Conservation (phyloP, 2,113 vertebrate species). For the Ploceus nigricollis region DNA sequence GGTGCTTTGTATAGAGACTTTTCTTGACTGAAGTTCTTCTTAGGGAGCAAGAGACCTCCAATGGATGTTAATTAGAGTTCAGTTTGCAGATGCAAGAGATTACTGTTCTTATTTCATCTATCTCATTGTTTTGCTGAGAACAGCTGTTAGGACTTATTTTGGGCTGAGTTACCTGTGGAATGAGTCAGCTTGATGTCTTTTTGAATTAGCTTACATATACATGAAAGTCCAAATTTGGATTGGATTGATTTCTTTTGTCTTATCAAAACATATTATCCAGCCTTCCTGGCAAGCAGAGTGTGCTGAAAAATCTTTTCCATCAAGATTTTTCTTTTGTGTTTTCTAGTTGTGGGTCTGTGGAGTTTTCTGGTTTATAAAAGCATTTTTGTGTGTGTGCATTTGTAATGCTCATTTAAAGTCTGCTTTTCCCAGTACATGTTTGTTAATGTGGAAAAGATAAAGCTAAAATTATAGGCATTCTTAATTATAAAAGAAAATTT, state of each 20-base stretch:
- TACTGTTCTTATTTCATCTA: conserved; percentile 41
- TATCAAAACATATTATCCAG: conserved; percentile 19
- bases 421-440: not conserved
- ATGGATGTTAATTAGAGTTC: conserved; percentile 63
- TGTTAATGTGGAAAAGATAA: not conserved
- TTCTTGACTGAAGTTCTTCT: conserved; percentile 46
- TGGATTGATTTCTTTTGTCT: conserved; percentile 13
- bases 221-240: not conserved
- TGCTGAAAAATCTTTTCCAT: conserved; percentile 8
- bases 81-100: conserved; percentile 32
- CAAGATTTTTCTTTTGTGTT: not conserved
- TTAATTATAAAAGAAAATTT: not conserved
- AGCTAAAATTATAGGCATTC: not conserved
- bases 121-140: conserved; percentile 43
- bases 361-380: not conserved
- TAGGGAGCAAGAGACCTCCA: conserved; percentile 46
- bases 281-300: not conserved
- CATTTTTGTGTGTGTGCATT: not conserved
- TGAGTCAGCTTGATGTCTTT: conserved; percentile 22
- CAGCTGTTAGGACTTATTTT: conserved; percentile 24
- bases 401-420: not conserved
- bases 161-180: conserved; percentile 41
- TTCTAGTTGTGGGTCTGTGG: not conserved
- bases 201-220: not conserved
- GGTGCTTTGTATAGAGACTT: conserved; percentile 23